Evolutionary conservation across 2,888 invertebrate genomes (phyloP), one percentile per base, ranked within the genome.

Genomic region (Pyralis farinalis): DNA sequence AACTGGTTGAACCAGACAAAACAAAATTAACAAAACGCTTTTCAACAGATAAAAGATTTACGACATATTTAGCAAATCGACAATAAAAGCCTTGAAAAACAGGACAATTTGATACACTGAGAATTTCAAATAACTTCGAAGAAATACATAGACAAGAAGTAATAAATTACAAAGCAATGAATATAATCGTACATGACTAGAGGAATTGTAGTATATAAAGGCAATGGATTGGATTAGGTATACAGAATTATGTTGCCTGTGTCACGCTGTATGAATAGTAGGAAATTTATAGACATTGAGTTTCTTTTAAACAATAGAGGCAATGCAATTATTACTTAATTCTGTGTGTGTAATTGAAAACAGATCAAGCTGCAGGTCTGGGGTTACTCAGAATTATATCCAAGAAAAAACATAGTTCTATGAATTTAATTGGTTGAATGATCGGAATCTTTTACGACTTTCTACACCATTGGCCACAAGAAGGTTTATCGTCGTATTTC

Each of bases 51-150:
- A 48, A 56, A 51, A 51, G 53, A 58, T 60, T 59, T 49, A 54
- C 50, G 54, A 46, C 52, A 52, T 55, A 58, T 58, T 58, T 53
- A 51, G 49, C 55, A 58, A 58, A 57, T 55, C 51, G 45, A 39
- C 41, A 42, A 37, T 44, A 7, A 25, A n/a, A 25, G 7, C 25
- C 8, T 25, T 25, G 8, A 2, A 7, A 7, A 7, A 25, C 1
- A 1, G 25, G 7, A 25, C 25, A 25, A 5, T n/a, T 7, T 8
- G 3, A 25, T 25, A 3, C 25, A 25, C 7, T 25, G 25, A 25
- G 25, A 3, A 7, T 25, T 25, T n/a, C 25, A 25, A 25, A 25
- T 3, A 25, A 25, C 25, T 25, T 25, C 5, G 7, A 25, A 25
- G n/a, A 3, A 25, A 25, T 25, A n/a, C 25, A 25, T 25, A 1